Conservation (phyloP, 1,140 invertebrate genomes). For the Pomacea maculata region DNA sequence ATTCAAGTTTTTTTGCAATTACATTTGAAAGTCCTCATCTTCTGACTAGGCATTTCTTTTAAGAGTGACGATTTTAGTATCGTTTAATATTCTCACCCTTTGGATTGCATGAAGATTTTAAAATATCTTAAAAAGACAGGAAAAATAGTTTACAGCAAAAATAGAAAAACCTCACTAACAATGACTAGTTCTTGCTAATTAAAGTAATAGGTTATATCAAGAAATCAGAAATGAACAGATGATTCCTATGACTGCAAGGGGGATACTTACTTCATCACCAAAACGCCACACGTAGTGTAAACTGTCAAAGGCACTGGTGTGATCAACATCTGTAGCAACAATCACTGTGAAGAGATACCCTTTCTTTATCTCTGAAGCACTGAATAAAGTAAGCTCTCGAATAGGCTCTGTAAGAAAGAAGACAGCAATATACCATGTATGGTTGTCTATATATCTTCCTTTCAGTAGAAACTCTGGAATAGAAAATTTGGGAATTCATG, state of each 20-base stretch:
- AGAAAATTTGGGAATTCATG: too few relatives aligned
- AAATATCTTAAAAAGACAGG: background rate
- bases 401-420: too few relatives aligned
- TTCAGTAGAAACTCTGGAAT: too few relatives aligned
- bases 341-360: background rate
- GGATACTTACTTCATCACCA: conserved; percentile 39
- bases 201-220: background rate
- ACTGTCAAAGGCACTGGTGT: background rate
- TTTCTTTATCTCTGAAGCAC: background rate
- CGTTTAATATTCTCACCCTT: too few relatives aligned
- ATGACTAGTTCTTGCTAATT: background rate
- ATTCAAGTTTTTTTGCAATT: background rate
- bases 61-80: too few relatives aligned
- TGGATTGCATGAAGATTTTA: too few relatives aligned
- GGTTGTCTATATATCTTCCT: too few relatives aligned
- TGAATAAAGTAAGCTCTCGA: too few relatives aligned
- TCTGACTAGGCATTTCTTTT: background rate
- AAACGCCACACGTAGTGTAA: conserved; percentile 42
- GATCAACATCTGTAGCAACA: conserved; percentile 24
- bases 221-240: background rate
- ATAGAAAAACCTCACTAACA: background rate
- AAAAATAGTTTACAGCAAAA: background rate
- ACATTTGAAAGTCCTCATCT: background rate
- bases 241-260: background rate
- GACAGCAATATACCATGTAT: too few relatives aligned